Base-by-base conservation (phyloP, 2,888 invertebrate genomes). In the Stenodera caucasica region DNA sequence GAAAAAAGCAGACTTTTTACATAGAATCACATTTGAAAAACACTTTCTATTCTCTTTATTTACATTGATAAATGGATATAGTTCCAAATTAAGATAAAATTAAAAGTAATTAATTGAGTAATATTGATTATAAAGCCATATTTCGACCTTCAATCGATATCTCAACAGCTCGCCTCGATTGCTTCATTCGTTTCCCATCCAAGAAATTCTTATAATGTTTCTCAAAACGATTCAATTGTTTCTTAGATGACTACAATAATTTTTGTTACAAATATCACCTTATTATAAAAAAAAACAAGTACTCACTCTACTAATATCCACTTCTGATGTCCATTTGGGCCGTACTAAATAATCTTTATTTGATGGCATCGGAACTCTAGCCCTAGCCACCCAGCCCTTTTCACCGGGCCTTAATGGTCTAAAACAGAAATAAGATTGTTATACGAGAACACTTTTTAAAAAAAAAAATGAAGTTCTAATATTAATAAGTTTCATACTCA, bases 121-220 rank as follows among this genome's bases (percentile, higher is more conserved):
- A n/a, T 23, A 23, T 14, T 23, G 18, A 69, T 83, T 88, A 96
- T 65, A 98, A 86, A 70, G 94, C 89, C 97, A 98, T 96, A 83
- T 94, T 95, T 74, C 96, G 86, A 23, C 98, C 98, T 82, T 98
- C 97, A 70, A 98, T 95, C 63, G 97, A 97, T 79, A 98, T 97
- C 72, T 91, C 90, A 55, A 97, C 95, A 61, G 97, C 97, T 73
- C 94, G 84, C 65, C 90, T 87, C 12, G 89, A 84, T 75, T 92
- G 89, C 76, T 90, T 90, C 73, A 90, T 78, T 33, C 92, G 85
- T 79, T 94, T 94, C 67, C 86, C 87, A 77, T 97, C 96, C 61
- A 94, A 86, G 78, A 96, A 94, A 69, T 90, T 89, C 76, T 96
- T 92, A 85, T 94, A 90, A 76, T 97, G 96, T 76, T 92, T 92